Conservation (phyloP, 2,888 invertebrate genomes). For the Lepidochitona cinerea region DNA sequence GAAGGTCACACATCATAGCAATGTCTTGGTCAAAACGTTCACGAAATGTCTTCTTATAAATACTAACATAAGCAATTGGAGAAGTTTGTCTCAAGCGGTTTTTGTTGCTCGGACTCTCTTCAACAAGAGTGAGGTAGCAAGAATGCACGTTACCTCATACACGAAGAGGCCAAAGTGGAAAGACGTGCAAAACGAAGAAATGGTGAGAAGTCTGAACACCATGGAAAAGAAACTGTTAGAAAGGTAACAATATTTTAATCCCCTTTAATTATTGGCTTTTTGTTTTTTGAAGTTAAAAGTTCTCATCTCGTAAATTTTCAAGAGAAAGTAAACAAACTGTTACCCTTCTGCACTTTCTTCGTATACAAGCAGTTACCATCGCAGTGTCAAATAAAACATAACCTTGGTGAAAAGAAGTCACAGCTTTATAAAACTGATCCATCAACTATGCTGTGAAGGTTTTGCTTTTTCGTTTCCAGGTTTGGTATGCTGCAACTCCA, state of each 20-base stretch:
- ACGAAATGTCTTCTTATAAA: background rate
- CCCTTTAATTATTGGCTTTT: background rate
- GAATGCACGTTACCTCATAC: background rate
- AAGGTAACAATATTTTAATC: background rate
- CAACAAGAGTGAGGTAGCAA: background rate
- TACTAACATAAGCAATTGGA: background rate
- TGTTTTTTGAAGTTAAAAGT: background rate
- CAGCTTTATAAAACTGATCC: background rate
- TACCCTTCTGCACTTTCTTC: background rate
- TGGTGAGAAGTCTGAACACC: background rate
- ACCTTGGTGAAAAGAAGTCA: background rate
- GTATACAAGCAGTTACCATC: background rate
- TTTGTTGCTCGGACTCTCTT: background rate
- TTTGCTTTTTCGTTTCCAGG: background rate
- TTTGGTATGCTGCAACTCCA: background rate
- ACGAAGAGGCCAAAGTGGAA: background rate
- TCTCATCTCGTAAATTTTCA: too few species aligned
- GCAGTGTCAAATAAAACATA: background rate
- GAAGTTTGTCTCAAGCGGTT: background rate
- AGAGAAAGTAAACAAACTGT: too few species aligned
- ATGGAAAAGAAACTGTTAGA: background rate
- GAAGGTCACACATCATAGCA: background rate
- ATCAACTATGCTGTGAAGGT: background rate
- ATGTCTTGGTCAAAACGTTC: background rate
- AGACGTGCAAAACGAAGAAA: background rate